A percentile compares a stretch with the other conserved stretches of the same genome.
Evolutionary conservation across 2,113 vertebrate species (phyloP).

Genomic region (Mesoclemmys tuberculata): DNA sequence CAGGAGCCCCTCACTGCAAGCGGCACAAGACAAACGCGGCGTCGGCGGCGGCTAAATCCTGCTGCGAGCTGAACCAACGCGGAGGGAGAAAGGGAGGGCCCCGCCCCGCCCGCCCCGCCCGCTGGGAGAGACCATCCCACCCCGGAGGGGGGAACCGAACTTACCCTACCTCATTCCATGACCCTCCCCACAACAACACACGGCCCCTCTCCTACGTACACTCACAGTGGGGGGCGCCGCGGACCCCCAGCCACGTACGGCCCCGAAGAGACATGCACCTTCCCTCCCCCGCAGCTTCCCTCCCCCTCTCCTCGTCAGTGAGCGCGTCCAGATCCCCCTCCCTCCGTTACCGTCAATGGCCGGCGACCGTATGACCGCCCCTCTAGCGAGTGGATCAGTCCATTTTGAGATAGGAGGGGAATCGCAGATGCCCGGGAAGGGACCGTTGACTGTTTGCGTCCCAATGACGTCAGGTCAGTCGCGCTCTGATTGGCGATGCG

Average conservation of each 20-base stretch:
- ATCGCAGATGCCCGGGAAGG: neutral
- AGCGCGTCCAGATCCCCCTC: neutral
- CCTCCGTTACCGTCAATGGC: neutral
- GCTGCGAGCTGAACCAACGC: conserved; percentile 69
- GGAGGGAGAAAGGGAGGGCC: neutral
- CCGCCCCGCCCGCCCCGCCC: neutral
- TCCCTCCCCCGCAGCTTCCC: neutral
- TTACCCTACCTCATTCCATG: no score
- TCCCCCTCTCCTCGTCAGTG: neutral
- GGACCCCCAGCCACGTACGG: no score
- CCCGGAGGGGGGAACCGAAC: no score
- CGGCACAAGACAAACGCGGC: neutral
- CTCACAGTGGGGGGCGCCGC: neutral
- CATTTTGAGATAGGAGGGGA: neutral
- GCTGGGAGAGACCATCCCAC: neutral
- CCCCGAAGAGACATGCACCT: neutral
- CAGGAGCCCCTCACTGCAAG: conserved; percentile 55
- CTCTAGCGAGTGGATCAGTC: neutral
- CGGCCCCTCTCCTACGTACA: neutral
- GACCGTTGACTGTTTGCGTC: no score
- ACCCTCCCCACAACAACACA: fast-evolving
- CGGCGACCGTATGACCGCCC: neutral
- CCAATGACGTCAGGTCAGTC: no score
- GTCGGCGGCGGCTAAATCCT: neutral
- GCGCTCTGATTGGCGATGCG: neutral